Conservation (phyloP, 2,797 vertebrate species). For the Dendrocincla fuliginosa region DNA sequence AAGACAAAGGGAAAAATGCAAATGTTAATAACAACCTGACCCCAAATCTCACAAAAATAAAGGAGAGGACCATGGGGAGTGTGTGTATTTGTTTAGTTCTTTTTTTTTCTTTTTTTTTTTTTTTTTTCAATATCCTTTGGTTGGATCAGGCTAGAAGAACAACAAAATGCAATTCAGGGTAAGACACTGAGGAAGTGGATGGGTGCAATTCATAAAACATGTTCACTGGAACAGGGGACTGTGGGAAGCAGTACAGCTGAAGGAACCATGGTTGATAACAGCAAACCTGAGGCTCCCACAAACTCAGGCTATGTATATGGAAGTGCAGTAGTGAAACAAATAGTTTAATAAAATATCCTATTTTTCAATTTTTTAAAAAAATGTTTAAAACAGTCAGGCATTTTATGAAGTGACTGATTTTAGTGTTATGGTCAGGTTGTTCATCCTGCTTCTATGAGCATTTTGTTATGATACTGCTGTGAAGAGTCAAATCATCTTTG, state of each 20-base stretch:
- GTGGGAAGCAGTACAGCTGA: background rate
- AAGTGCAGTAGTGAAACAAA: background rate
- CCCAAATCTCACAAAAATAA: background rate
- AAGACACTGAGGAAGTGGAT: background rate
- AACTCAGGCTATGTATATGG: background rate
- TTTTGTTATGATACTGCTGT: background rate
- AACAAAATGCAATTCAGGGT: background rate
- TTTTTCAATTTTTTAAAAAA: background rate
- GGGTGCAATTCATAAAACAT: background rate
- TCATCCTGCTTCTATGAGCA: background rate
- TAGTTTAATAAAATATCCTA: background rate
- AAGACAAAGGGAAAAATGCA: background rate
- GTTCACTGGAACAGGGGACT: background rate
- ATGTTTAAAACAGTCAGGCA: background rate
- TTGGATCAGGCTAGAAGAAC: background rate
- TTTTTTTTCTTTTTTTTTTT: background rate
- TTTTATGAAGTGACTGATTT: background rate
- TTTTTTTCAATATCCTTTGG: background rate
- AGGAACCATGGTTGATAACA: background rate
- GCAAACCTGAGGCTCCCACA: background rate
- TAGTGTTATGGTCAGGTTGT: background rate
- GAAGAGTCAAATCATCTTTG: background rate
- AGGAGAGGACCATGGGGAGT: background rate
- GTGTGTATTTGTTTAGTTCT: background rate
- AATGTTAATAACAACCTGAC: background rate